Evolutionary conservation across 92 coral and sea anemone genomes (phyloP).

Genomic region (Palythoa caribaeorum): DNA sequence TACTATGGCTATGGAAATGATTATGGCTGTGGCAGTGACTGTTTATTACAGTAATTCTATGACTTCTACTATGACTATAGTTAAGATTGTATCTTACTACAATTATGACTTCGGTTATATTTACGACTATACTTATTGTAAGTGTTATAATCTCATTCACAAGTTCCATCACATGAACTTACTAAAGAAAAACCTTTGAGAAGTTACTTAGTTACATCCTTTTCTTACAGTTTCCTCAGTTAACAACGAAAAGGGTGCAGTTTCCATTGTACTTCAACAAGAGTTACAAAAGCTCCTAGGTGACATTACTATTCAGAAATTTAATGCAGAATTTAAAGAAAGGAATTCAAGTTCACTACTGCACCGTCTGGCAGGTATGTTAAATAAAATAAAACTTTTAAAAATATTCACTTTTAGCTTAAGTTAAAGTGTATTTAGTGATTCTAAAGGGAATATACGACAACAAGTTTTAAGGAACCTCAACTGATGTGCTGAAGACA

Average conservation of each 20-base stretch:
- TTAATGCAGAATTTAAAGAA: constrained; percentile 77
- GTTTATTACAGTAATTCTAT: background rate
- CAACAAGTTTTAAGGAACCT: no score
- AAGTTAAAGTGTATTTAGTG: no score
- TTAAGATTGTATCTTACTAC: background rate
- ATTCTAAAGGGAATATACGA: no score
- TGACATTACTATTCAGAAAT: constrained; percentile 70
- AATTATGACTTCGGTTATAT: background rate
- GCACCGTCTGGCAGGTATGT: constrained; percentile 92
- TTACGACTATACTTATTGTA: background rate
- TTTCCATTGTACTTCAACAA: constrained; percentile 76
- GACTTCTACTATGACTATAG: background rate
- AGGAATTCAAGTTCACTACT: constrained; percentile 74
- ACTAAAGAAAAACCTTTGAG: background rate
- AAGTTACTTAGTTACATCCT: background rate
- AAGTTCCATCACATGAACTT: no score
- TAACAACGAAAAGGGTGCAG: constrained; percentile 63
- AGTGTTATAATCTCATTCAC: background rate
- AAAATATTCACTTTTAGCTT: no score
- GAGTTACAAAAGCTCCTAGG: constrained; percentile 81
- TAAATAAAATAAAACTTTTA: no score
- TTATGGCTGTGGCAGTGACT: background rate
- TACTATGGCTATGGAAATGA: background rate
- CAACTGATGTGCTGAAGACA: no score
- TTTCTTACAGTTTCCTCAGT: constrained; percentile 69